phyloP scores from a whole-genome alignment of 2,888 invertebrate genomes.

The Mamestra brassicae region DNA sequence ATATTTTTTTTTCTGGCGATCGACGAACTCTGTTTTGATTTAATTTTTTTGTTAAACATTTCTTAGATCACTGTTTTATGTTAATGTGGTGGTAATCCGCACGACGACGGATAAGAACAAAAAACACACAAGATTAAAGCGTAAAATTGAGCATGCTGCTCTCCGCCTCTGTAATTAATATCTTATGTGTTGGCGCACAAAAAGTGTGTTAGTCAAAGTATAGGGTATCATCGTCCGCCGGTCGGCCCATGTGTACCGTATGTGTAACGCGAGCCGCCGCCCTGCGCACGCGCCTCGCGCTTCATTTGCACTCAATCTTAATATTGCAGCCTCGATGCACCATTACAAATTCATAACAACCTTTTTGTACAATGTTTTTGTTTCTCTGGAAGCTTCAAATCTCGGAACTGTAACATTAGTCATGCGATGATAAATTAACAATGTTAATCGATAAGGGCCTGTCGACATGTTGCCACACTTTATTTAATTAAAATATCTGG shows the following conservation, averaged over 20 bases:
- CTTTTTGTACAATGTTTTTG: slow-evolving; percentile 78
- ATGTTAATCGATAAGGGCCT: slow-evolving; percentile 36
- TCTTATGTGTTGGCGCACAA: slow-evolving; percentile 82
- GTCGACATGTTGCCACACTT: slow-evolving; percentile 22
- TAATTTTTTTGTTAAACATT: slow-evolving; percentile 31
- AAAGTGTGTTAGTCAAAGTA: slow-evolving; percentile 74
- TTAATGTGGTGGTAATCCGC: slow-evolving; percentile 59
- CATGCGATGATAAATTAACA: slow-evolving; percentile 58
- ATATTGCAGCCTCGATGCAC: slow-evolving; percentile 86
- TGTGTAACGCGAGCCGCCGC: slow-evolving; percentile 80
- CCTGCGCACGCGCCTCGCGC: slow-evolving; percentile 85
- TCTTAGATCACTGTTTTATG: slow-evolving; percentile 55
- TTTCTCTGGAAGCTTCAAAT: slow-evolving; percentile 69
- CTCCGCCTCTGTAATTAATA: slow-evolving; percentile 88
- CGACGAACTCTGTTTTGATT: slow-evolving; percentile 6
- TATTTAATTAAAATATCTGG: slow-evolving; percentile 7
- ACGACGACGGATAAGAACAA: slow-evolving; percentile 64
- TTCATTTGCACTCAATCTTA: slow-evolving; percentile 89
- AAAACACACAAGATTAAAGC: slow-evolving; percentile 74
- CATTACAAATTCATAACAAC: slow-evolving; percentile 86
- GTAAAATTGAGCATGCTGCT: slow-evolving; percentile 83
- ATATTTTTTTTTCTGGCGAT: not conserved
- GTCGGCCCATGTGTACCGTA: slow-evolving; percentile 69
- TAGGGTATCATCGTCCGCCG: slow-evolving; percentile 68
- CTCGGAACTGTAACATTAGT: slow-evolving; percentile 69